These are phyloP conservation scores for Dromius quadrimaculatus DNA, from an alignment of 2,888 invertebrate genomes.

Conservation along the genomic window DNA sequence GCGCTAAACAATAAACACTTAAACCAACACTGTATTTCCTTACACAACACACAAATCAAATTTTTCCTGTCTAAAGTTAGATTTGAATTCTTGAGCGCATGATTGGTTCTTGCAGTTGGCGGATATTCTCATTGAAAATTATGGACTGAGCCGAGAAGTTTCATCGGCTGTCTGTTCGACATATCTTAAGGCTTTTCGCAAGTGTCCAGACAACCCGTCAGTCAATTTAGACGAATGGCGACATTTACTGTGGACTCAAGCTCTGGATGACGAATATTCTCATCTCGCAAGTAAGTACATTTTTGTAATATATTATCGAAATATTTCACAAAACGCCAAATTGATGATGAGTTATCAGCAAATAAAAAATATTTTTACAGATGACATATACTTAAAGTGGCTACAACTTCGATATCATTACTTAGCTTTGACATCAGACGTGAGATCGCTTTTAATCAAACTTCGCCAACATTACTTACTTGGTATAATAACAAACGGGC, in stretches of 20 bases:
- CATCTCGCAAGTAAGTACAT: conserved; percentile 75
- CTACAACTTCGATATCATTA: conserved; percentile 82
- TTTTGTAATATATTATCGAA: too few species aligned
- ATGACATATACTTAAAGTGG: conserved; percentile 83
- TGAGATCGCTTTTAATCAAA: conserved; percentile 76
- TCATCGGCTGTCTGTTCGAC: conserved; percentile 76
- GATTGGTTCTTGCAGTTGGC: conserved; percentile 65
- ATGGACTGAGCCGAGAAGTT: conserved; percentile 74
- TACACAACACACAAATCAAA: conserved; percentile 3
- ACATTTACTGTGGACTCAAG: conserved; percentile 81
- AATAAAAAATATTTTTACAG: conserved; percentile 65
- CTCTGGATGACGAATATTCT: conserved; percentile 79
- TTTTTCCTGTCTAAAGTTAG: conserved; percentile 3
- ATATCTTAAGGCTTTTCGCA: conserved; percentile 82
- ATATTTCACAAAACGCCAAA: too few species aligned
- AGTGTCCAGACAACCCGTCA: conserved; percentile 83
- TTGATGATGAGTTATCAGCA: too few species aligned
- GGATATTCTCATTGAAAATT: conserved; percentile 72
- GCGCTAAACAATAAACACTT: conserved; percentile 56
- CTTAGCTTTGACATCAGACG: conserved; percentile 77
- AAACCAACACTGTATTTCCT: conserved; percentile 56
- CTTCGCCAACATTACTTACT: conserved; percentile 81
- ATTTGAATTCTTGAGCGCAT: conserved; percentile 23
- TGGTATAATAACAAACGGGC: conserved; percentile 88
- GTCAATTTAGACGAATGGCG: conserved; percentile 83